Evolutionary conservation across 2,888 invertebrate species (phyloP), one percentile per base, ranked within the genome.

Genomic region (Agonum fuliginosum): DNA sequence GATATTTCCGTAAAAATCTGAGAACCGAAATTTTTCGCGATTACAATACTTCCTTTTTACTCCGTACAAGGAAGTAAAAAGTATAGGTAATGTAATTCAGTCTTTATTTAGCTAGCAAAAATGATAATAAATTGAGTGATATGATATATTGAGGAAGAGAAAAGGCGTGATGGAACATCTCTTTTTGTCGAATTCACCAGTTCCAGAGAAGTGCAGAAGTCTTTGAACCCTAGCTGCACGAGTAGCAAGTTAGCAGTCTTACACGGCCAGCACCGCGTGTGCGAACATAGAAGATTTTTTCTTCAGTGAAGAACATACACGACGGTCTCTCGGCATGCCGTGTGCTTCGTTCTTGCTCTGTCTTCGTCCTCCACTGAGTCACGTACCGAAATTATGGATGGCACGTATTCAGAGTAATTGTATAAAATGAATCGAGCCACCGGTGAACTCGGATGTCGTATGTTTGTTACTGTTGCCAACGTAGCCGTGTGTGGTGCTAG

Each of bases 351-450:
- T 54, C 27, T 17, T 27, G n/a, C n/a, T 37, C 54, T 62, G 30
- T 62, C 30, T 19, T 6, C 17, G 10, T 30, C 30, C 30, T 30
- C 30, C 30, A 30, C 24, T 17, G 14, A 62, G 74, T 74, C 74
- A 74, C 74, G 74, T 65, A 41, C 62, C 74, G 41, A 74, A 74
- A 74, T 74, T 74, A 74, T 74, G 74, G 74, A 74, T 74, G 62
- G 74, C 74, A 74, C 74, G 74, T 74, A 74, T 74, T 65, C 74
- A 65, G 74, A 74, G 74, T 74, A 74, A 74, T 74, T 74, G 65
- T 74, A 74, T 74, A 74, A 62, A 62, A 72, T 70, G 46, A 48
- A 70, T 70, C 24, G 46, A 70, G 70, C 70, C 70, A 62, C 58
- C 30, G 58, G 27, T 17, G 17, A 3, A 30, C 17, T 17, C 12